These are phyloP conservation scores for Myotis lucifugus DNA, from an alignment of 2,113 vertebrate species.

Conservation along the genomic window DNA sequence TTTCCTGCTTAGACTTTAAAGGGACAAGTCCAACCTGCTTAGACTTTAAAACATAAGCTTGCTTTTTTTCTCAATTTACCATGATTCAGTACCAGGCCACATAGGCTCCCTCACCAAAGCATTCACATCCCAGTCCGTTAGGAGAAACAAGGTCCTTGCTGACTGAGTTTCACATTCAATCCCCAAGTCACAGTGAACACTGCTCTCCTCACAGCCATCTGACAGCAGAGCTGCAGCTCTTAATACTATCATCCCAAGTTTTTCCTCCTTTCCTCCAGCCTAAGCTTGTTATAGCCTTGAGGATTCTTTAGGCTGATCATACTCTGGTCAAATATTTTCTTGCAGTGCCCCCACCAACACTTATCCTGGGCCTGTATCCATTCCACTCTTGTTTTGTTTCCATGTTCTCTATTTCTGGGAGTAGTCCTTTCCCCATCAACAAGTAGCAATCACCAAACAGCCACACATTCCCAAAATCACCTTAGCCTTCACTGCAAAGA, in stretches of 20 bases:
- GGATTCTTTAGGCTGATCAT: neutral
- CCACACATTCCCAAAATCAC: neutral
- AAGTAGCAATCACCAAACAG: neutral
- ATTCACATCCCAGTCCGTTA: neutral
- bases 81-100: neutral
- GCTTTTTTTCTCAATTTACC: slow-evolving; percentile 44
- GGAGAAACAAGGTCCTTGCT: slow-evolving; percentile 47
- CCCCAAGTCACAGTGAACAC: neutral
- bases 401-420: neutral
- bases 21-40: too few relatives aligned
- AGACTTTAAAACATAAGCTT: neutral
- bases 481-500: neutral
- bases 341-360: neutral
- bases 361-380: neutral
- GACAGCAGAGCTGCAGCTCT: slow-evolving; percentile 40
- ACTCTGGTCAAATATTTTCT: neutral
- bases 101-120: neutral
- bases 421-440: neutral
- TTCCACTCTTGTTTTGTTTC: neutral
- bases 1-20: slow-evolving; percentile 42
- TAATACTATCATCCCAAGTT: neutral
- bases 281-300: neutral
- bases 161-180: slow-evolving; percentile 19
- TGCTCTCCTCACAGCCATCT: slow-evolving; percentile 1
- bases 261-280: neutral